Base-by-base conservation (phyloP, 1,140 invertebrate species). In the Acromyrmex heyeri region DNA sequence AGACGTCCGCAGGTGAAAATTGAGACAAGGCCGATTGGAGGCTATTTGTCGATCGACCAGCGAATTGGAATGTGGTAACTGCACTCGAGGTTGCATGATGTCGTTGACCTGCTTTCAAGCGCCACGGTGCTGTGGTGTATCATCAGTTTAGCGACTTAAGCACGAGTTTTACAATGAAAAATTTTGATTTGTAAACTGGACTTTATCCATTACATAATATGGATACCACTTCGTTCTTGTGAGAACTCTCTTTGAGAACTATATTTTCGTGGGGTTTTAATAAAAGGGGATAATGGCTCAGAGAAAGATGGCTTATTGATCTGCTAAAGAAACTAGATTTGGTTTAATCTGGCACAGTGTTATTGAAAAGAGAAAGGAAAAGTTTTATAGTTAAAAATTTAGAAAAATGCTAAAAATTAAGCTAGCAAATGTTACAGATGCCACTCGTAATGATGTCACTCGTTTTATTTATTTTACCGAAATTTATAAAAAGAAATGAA, bases 101-200 rank as follows among this genome's bases (percentile, higher is more conserved):
- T 89, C 88, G 88, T 90, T 90, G 88, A 90, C 88, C 88, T 86
- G 85, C 76, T 88, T 88, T 59, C 79, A 38, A 76, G 65, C 79
- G 87, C 78, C 57, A 83, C 79, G 38, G 38, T 73, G 14, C 79
- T 48, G 53, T 57, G 79, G 69, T 83, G 55, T 75, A 75, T 44
- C 79, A 83, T 83, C 55, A 27, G 79, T 83, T 83, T 83, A 83
- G 67, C 53, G 34, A 53, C 65, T 82, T 78, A 48, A 34, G 55
- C n/a, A 57, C 30, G 38, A 38, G 18, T 73, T 27, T 44, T 44
- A 24, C 24, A 69, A 83, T 50, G 24, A 83, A 75, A 27, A 83
- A 27, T 83, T 75, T 62, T 18, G 38, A 75, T 75, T 83, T 18
- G 14, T 21, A 0, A 61, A 44, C 57, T 14, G 4, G n/a, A 73